Evolutionary conservation across 35 echinoderm and acorn worm species (phyloP).

Genomic region (Amphiura filiformis): DNA sequence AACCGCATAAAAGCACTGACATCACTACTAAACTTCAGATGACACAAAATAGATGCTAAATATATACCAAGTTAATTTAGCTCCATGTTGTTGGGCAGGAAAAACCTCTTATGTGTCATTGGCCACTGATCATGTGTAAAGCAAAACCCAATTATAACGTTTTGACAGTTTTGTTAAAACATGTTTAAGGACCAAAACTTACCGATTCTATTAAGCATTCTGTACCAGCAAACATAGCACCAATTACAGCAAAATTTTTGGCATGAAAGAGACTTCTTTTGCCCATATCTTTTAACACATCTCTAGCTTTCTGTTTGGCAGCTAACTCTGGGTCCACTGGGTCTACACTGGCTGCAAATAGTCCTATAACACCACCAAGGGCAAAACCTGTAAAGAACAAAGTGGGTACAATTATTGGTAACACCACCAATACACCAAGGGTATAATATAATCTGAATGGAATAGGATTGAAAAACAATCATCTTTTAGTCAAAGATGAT

Average conservation of each 20-base stretch:
- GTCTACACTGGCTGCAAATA: conserved; percentile 95
- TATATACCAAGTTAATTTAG: too few relatives aligned
- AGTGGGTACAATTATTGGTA: not conserved
- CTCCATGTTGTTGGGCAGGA: too few relatives aligned
- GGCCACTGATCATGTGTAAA: too few relatives aligned
- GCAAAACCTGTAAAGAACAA: conserved; percentile 70
- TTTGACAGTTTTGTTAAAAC: too few relatives aligned
- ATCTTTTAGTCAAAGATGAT: not conserved
- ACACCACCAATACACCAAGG: not conserved
- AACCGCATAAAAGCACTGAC: too few relatives aligned
- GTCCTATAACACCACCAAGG: conserved; percentile 84
- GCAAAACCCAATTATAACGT: too few relatives aligned
- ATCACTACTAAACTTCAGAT: too few relatives aligned
- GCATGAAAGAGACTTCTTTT: conserved; percentile 93
- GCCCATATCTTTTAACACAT: conserved; percentile 97
- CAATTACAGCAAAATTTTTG: conserved; percentile 97
- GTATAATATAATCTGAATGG: not conserved
- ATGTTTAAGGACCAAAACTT: too few relatives aligned
- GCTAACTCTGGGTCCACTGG: conserved; percentile 78
- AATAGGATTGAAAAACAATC: not conserved
- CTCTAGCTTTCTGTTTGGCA: conserved; percentile 85
- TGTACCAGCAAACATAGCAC: conserved; percentile 95
- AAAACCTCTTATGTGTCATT: too few relatives aligned
- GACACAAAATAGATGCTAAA: too few relatives aligned
- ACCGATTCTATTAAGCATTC: conserved; percentile 96